These are phyloP conservation scores for Amazona finschi DNA, from an alignment of 2,797 vertebrate genomes.

Conservation along the genomic window DNA sequence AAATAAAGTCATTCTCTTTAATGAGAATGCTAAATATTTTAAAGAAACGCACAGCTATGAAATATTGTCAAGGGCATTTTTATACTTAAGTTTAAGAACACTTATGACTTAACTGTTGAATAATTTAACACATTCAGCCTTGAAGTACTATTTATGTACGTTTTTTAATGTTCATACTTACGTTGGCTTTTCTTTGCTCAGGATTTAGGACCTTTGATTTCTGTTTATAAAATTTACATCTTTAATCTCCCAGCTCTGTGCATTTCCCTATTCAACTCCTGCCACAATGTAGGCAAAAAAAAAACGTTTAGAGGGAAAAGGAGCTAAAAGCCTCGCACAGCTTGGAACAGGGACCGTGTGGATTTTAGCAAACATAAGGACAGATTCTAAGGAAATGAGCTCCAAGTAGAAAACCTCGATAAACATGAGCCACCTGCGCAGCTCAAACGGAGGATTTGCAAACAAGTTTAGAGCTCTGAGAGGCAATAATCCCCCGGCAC, in stretches of 20 bases:
- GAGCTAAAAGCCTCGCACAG: not conserved
- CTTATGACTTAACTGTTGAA: slow-evolving; percentile 83
- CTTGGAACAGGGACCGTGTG: not conserved
- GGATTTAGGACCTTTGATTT: slow-evolving; percentile 83
- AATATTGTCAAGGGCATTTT: slow-evolving; percentile 87
- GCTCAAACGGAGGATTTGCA: slow-evolving; percentile 6
- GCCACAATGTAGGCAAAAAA: slow-evolving; percentile 65
- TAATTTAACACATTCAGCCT: slow-evolving; percentile 84
- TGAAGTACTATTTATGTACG: slow-evolving; percentile 83
- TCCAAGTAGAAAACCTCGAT: slow-evolving; percentile 43
- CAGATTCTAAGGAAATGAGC: slow-evolving; percentile 48
- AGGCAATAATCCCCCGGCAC: fast-evolving
- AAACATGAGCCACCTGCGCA: slow-evolving; percentile 45
- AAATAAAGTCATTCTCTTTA: slow-evolving; percentile 86
- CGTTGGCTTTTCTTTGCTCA: slow-evolving; percentile 80
- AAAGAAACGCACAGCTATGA: slow-evolving; percentile 81
- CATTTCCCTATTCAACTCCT: slow-evolving; percentile 67
- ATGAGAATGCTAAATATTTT: slow-evolving; percentile 89
- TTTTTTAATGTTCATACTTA: slow-evolving; percentile 83
- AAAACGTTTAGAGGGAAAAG: not conserved
- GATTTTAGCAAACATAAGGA: slow-evolving; percentile 47
- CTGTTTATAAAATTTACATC: slow-evolving; percentile 84
- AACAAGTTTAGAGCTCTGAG: not conserved
- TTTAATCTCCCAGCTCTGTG: slow-evolving; percentile 78
- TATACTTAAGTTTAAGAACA: slow-evolving; percentile 87